Conservation (phyloP, 92 coral and sea anemone genomes). For the Hydrozoanthus gracilis region DNA sequence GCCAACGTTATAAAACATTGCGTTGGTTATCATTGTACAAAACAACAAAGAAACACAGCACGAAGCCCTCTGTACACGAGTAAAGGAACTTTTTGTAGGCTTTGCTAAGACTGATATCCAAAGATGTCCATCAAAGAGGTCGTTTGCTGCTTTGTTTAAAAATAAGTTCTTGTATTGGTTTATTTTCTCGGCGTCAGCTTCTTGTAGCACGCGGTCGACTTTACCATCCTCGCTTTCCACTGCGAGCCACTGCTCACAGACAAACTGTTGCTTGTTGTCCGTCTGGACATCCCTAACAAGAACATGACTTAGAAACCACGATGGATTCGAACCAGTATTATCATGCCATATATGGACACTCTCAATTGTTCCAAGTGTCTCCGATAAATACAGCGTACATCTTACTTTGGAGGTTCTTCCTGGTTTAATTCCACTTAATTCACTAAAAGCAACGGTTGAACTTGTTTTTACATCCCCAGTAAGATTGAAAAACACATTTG, state of each 20-base stretch:
- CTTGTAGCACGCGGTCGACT: slow-evolving; percentile 69
- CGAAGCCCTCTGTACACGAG: slow-evolving; percentile 91
- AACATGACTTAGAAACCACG: slow-evolving; percentile 84
- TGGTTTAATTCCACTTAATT: slow-evolving; percentile 44
- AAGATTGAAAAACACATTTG: slow-evolving; percentile 60
- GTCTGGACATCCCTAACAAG: slow-evolving; percentile 68
- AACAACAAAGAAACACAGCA: slow-evolving; percentile 87
- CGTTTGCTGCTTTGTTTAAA: slow-evolving; percentile 69
- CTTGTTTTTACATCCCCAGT: slow-evolving; percentile 70
- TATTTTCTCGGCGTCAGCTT: slow-evolving; percentile 65
- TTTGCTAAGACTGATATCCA: slow-evolving; percentile 93
- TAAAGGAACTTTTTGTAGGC: slow-evolving; percentile 80
- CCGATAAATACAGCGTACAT: slow-evolving; percentile 62
- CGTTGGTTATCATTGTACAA: slow-evolving; percentile 89
- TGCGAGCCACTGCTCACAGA: slow-evolving; percentile 89
- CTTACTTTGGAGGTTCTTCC: slow-evolving; percentile 60
- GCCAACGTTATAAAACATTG: slow-evolving; percentile 87
- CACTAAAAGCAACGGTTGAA: slow-evolving; percentile 64
- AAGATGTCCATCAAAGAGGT: slow-evolving; percentile 87
- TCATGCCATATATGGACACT: slow-evolving; percentile 94
- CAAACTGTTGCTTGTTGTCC: slow-evolving; percentile 69
- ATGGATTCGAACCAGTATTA: slow-evolving; percentile 75
- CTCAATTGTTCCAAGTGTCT: slow-evolving; percentile 66
- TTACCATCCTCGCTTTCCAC: slow-evolving; percentile 85
- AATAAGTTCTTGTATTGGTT: slow-evolving; percentile 74